Percentiles rank a stretch among this genome's conserved stretches.
These are phyloP conservation scores for Pagetopsis macropterus DNA, from an alignment of 2,797 vertebrate species.

Conservation along the genomic window DNA sequence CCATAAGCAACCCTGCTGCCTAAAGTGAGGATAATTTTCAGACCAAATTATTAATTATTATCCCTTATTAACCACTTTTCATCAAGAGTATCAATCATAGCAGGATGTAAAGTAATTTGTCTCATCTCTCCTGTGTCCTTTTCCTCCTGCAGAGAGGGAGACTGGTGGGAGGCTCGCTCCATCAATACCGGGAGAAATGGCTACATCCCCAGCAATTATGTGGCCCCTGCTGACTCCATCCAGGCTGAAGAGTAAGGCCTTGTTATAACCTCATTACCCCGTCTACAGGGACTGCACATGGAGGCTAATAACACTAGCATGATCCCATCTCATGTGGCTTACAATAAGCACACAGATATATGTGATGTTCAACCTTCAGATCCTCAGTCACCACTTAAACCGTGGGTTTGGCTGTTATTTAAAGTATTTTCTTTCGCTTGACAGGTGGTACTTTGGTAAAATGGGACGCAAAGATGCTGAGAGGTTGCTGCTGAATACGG, in stretches of 20 bases:
- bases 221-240: slow-evolving; percentile 97
- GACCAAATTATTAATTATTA: slow-evolving; percentile 11
- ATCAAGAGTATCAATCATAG: slow-evolving; percentile 16
- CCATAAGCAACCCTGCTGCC: background rate
- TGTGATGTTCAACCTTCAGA: background rate
- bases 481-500: slow-evolving; percentile 92
- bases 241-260: slow-evolving; percentile 96
- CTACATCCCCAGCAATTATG: slow-evolving; percentile 98
- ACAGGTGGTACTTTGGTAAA: slow-evolving; percentile 98
- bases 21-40: slow-evolving; percentile 2
- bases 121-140: slow-evolving; percentile 31
- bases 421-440: background rate
- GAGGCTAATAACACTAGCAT: slow-evolving; percentile 31
- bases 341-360: background rate
- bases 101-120: slow-evolving; percentile 12
- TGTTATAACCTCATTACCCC: slow-evolving; percentile 48
- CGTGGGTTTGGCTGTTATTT: background rate
- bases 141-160: slow-evolving; percentile 88
- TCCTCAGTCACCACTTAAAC: background rate
- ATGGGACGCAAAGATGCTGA: slow-evolving; percentile 98
- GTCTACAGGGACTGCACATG: slow-evolving; percentile 2
- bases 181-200: slow-evolving; percentile 95
- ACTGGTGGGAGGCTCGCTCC: slow-evolving; percentile 98
- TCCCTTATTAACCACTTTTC: background rate
- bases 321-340: slow-evolving; percentile 27